Base-by-base conservation (phyloP, 2,888 invertebrate species). In the Eristalinus sepulchralis region DNA sequence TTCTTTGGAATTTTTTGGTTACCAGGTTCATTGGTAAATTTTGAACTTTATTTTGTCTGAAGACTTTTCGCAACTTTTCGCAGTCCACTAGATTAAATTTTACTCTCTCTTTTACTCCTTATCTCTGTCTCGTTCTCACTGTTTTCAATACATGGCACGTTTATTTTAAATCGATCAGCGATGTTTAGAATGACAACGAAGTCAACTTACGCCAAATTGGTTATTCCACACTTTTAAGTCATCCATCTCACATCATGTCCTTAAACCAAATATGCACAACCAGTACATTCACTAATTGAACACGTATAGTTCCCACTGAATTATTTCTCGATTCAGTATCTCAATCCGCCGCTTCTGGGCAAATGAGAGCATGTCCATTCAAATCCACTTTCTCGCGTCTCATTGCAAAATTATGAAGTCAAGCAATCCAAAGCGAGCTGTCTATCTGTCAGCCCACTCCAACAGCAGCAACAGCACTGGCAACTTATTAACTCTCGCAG, bases 371-470 rank as follows among this genome's bases (percentile, higher is more conserved):
- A 17, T 47, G 17, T 17, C 39, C 22, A 10, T 60, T 34, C 55
- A 22, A 34, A 17, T 63, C 10, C 53, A 34, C 63, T 36, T 27
- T 36, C 47, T 47, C 17, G 10, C 47, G 47, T 22, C 34, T 63
- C 73, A 33, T 59, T 57, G 57, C 59, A 60, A 39, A 67, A 24
- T 77, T 77, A 34, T 62, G 24, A 68, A 77, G 33, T 62, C 60
- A 53, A 67, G 62, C 27, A 68, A 53, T 66, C 36, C 59, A 27
- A 13, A 57, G 24, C 24, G 2, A 27, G 24, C 57, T 13, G 22
- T 17, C 55, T 64, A 36, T 31, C 66, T 75, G 62, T 57, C 67
- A 60, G 11, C 60, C n/a, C 60, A 59, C 22, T 10, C 10, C 17
- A 34, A 10, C 63, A 17, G 31, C 31, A 17, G 31, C 31, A 63